phyloP scores from a whole-genome alignment of 2,113 vertebrate species.

The Notarius lentiginosus region DNA sequence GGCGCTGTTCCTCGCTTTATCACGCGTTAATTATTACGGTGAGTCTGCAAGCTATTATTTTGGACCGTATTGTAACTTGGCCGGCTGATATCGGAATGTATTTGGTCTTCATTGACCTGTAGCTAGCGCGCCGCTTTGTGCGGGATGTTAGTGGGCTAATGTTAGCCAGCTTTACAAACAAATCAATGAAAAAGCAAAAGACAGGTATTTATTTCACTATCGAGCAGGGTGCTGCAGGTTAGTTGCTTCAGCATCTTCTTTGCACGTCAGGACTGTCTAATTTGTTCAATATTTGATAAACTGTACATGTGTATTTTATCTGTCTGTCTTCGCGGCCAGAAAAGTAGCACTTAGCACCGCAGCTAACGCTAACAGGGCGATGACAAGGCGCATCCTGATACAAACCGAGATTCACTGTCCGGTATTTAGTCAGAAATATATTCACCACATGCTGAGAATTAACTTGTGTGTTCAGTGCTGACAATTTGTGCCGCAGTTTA shows the following conservation, averaged over 20 bases:
- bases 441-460: neutral
- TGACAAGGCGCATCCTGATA: constrained; percentile 38
- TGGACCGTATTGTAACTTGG: neutral
- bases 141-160: constrained; percentile 12
- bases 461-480: neutral
- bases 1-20: neutral
- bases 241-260: neutral
- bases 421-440: neutral
- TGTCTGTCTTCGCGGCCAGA: neutral
- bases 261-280: neutral
- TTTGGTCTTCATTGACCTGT: neutral
- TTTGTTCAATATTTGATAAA: neutral
- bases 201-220: neutral
- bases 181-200: neutral
- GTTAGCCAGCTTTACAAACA: neutral
- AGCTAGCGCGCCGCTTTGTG: constrained; percentile 12
- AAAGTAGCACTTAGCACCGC: constrained; percentile 20
- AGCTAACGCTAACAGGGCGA: constrained; percentile 42
- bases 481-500: no score
- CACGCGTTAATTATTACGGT: neutral
- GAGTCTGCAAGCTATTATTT: constrained; percentile 20
- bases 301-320: neutral
- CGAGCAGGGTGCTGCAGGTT: no score
- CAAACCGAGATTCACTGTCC: neutral
- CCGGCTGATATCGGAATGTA: neutral